These are phyloP conservation scores for Papilio helenus DNA, from an alignment of 1,140 invertebrate genomes.

Conservation along the genomic window DNA sequence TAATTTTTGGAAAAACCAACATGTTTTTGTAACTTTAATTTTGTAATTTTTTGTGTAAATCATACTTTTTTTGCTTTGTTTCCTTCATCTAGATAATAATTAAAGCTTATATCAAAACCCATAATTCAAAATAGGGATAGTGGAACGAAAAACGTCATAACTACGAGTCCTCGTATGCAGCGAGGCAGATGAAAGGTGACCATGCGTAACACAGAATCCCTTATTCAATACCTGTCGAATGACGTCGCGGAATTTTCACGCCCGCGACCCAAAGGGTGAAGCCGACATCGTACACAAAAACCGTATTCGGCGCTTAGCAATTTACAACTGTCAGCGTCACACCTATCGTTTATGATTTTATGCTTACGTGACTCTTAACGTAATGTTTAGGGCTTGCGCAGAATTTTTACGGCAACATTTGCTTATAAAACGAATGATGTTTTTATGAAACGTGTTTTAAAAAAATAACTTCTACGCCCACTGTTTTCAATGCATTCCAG, in stretches of 20 bases:
- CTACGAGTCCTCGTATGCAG: constrained; percentile 24
- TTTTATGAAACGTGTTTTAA: not conserved
- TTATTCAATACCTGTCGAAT: constrained; percentile 40
- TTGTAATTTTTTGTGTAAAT: too few species aligned
- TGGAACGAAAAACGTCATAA: too few species aligned
- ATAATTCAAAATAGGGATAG: too few species aligned
- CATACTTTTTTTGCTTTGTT: too few species aligned
- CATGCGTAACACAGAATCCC: constrained; percentile 32
- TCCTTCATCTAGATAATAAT: too few species aligned
- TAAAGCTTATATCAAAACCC: too few species aligned
- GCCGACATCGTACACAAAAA: constrained; percentile 14
- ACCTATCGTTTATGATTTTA: constrained; percentile 39
- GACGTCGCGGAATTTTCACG: constrained; percentile 39
- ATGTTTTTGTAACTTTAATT: too few species aligned
- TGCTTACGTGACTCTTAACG: constrained; percentile 32
- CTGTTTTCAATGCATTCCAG: not conserved
- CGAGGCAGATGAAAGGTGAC: constrained; percentile 28
- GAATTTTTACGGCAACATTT: constrained; percentile 21
- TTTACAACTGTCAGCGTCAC: constrained; percentile 37
- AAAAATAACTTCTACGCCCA: not conserved
- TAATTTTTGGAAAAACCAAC: too few species aligned
- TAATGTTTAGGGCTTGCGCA: not conserved
- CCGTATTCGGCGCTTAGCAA: constrained; percentile 14
- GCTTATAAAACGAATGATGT: not conserved
- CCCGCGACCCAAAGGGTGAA: constrained; percentile 35